Evolutionary conservation across 1,140 invertebrate genomes (phyloP).

Genomic region (Drosophila kohkoa): DNA sequence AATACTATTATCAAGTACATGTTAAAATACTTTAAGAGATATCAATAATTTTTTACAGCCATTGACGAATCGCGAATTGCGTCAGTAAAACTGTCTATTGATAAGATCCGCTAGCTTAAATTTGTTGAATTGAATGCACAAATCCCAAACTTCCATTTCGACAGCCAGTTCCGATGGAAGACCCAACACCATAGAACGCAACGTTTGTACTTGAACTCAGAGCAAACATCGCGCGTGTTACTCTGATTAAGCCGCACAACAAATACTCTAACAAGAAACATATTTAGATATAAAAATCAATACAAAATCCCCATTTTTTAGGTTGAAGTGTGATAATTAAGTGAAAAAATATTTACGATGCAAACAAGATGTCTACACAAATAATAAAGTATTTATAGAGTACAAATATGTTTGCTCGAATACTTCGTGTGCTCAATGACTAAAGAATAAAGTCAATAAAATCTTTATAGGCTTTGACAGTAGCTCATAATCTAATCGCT

Average conservation of each 20-base stretch:
- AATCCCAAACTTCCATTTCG: slow-evolving; percentile 12
- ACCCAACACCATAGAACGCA: background rate
- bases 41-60: slow-evolving; percentile 27
- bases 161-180: background rate
- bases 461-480: slow-evolving; percentile 8
- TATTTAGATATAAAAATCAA: background rate
- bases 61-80: slow-evolving; percentile 40
- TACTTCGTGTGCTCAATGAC: background rate
- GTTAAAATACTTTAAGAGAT: slow-evolving; percentile 39
- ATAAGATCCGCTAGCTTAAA: slow-evolving; percentile 7
- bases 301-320: background rate
- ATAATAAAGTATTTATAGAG: background rate
- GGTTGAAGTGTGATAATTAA: background rate
- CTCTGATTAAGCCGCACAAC: background rate
- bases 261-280: background rate
- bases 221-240: background rate
- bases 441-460: slow-evolving; percentile 16
- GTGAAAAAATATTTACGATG: background rate
- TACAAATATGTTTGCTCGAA: background rate
- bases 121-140: slow-evolving; percentile 21
- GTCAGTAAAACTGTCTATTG: slow-evolving; percentile 38
- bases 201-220: slow-evolving; percentile 14
- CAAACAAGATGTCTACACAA: too few relatives aligned
- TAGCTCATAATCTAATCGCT: slow-evolving; percentile 57
- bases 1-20: slow-evolving; percentile 44